Conservation (phyloP, 2,113 vertebrate species). For the Phocoena sinus region DNA sequence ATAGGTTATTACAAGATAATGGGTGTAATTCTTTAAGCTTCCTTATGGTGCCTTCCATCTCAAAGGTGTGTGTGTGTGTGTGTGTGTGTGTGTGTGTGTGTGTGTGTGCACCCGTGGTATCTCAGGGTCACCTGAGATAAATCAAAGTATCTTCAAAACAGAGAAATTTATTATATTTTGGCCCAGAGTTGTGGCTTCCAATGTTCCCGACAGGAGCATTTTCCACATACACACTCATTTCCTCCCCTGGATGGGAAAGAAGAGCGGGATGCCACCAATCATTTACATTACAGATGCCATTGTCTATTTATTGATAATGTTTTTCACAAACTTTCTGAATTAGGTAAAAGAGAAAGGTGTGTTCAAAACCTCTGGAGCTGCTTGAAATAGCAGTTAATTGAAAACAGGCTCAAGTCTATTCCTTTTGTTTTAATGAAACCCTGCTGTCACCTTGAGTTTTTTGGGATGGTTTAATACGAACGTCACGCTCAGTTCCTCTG, state of each 20-base stretch:
- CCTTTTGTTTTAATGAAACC: not conserved
- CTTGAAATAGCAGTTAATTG: not conserved
- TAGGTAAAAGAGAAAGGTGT: not conserved
- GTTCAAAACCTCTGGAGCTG: not conserved
- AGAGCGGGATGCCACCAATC: no score
- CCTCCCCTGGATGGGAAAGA: not conserved
- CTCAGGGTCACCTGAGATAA: not conserved
- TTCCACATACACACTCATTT: not conserved
- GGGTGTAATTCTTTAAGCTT: not conserved
- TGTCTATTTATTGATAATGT: no score
- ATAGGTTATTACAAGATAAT: no score
- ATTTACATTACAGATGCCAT: not conserved
- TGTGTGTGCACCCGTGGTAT: no score
- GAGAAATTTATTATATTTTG: not conserved
- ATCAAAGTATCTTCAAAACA: not conserved
- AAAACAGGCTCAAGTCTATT: not conserved
- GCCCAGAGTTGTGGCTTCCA: not conserved
- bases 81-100: rapidly evolving
- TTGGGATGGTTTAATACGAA: not conserved
- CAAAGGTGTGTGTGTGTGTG: not conserved
- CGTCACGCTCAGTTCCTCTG: not conserved
- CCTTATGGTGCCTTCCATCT: not conserved
- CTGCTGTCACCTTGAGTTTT: not conserved
- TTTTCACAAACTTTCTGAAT: not conserved
- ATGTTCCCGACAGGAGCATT: not conserved